Conservation (phyloP, 2,797 vertebrate species). For the Acanthurus lineatus region DNA sequence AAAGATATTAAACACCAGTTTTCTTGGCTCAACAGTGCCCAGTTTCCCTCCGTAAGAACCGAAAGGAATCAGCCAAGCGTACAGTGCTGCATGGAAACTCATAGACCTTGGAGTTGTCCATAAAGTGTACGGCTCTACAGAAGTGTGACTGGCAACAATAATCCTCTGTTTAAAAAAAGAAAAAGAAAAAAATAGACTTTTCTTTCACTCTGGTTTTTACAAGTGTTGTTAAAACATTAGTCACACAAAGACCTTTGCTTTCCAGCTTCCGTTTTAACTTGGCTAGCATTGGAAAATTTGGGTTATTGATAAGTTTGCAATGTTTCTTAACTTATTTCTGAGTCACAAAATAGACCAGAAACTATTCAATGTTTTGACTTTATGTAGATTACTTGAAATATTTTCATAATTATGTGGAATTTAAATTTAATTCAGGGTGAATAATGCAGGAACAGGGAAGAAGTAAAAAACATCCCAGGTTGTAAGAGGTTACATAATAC, state of each 20-base stretch:
- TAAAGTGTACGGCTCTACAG: constrained; percentile 13
- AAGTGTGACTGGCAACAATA: constrained; percentile 58
- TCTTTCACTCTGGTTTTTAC: constrained; percentile 59
- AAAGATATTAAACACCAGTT: constrained; percentile 48
- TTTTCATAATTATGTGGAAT: constrained; percentile 10
- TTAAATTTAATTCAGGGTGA: not conserved
- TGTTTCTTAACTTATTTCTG: constrained; percentile 55
- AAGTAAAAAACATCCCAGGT: not conserved
- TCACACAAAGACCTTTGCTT: constrained; percentile 52
- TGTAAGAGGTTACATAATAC: constrained; percentile 51
- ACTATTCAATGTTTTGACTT: not conserved
- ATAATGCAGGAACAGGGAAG: not conserved
- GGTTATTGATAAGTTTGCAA: constrained; percentile 62
- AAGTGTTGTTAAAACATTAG: constrained; percentile 62
- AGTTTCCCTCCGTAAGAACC: constrained; percentile 10
- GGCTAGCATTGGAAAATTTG: constrained; percentile 47
- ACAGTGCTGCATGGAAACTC: constrained; percentile 59
- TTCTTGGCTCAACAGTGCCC: constrained; percentile 20
- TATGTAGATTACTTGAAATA: not conserved
- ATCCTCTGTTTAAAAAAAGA: constrained; percentile 51
- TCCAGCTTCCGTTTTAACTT: constrained; percentile 68
- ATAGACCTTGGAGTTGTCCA: constrained; percentile 19
- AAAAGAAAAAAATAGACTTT: constrained; percentile 21
- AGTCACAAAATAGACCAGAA: constrained; percentile 20
- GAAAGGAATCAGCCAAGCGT: constrained; percentile 3